Base-by-base conservation (phyloP, 2,888 invertebrate genomes). In the Lingula anatina region DNA sequence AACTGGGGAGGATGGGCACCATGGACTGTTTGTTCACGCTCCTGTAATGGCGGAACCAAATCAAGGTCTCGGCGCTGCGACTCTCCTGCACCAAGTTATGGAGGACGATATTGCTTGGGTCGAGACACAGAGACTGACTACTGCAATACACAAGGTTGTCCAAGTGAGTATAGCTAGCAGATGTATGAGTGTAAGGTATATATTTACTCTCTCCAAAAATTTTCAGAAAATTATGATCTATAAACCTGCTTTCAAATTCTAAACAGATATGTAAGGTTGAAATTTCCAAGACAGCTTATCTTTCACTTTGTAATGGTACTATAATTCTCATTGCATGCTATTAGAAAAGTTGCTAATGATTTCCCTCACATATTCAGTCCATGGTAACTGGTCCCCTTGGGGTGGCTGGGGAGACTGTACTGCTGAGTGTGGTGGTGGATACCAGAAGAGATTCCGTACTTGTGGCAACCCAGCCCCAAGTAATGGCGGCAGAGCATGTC, bases 1-100 rank as follows among this genome's bases (percentile, higher is more conserved):
- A 49, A 56, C 25, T 75, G 81, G 81, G 68, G 77, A 37, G 57
- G 58, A 1, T 81, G 81, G 81, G 63, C 70, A 7, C 54, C 59
- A 3, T 81, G 80, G 80, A 71, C 73, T 9, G 59, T 67, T 2
- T 81, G 81, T 59, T 77, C 77, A 2, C 69, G 65, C 26, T 65
- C 72, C 2, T 81, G 81, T 65, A 79, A 78, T 5, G 64, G 67
- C 7, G 79, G 79, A 2, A 66, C 62, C 2, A 68, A 74, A 48
- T 65, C 71, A 35, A 68, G 80, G 31, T 65, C 67, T 48, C 60
- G 81, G 15, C 56, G 64, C 37, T 81, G 81, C 62, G 68, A 78
- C 56, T 67, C 65, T 42, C 79, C 80, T 0, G 46, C 58, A 5
- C 78, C 80, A 3, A 60, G 67, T 12, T 64, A 73, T 54, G 78